These are phyloP conservation scores for Prosapia bicincta DNA, from an alignment of 2,888 invertebrate species.

Conservation along the genomic window DNA sequence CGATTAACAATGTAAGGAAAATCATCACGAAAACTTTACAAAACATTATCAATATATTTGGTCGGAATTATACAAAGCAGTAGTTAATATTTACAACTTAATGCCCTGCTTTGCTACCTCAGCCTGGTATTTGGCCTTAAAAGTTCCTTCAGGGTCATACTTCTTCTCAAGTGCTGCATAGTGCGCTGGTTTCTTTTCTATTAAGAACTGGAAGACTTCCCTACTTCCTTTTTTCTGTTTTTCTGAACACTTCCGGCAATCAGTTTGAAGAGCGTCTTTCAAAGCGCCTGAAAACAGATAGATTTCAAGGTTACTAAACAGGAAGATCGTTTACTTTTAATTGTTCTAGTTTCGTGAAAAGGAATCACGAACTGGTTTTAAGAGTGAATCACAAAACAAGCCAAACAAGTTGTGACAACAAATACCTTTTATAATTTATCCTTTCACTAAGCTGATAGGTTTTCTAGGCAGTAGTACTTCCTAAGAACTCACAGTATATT, in stretches of 20 bases:
- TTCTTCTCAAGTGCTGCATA: slow-evolving; percentile 63
- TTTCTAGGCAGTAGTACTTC: no score
- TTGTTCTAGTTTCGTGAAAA: no score
- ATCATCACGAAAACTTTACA: neutral
- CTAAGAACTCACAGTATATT: no score
- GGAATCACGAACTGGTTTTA: no score
- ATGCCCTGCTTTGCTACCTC: slow-evolving; percentile 42
- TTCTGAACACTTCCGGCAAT: slow-evolving; percentile 64
- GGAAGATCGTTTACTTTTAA: no score
- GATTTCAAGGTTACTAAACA: no score
- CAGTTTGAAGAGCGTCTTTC: slow-evolving; percentile 65
- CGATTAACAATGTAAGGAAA: neutral
- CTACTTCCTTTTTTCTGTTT: slow-evolving; percentile 59
- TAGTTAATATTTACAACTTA: slow-evolving; percentile 25
- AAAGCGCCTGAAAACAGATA: slow-evolving; percentile 52
- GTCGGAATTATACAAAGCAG: neutral
- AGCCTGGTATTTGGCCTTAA: slow-evolving; percentile 60
- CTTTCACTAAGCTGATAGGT: no score
- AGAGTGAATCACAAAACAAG: no score
- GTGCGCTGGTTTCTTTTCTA: slow-evolving; percentile 58
- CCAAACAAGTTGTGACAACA: no score
- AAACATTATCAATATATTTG: neutral
- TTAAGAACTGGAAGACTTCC: slow-evolving; percentile 60
- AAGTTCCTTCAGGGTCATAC: slow-evolving; percentile 65
- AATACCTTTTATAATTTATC: no score